Evolutionary conservation across 2,888 invertebrate genomes (phyloP).

Genomic region (Orthonychiurus folsomi): DNA sequence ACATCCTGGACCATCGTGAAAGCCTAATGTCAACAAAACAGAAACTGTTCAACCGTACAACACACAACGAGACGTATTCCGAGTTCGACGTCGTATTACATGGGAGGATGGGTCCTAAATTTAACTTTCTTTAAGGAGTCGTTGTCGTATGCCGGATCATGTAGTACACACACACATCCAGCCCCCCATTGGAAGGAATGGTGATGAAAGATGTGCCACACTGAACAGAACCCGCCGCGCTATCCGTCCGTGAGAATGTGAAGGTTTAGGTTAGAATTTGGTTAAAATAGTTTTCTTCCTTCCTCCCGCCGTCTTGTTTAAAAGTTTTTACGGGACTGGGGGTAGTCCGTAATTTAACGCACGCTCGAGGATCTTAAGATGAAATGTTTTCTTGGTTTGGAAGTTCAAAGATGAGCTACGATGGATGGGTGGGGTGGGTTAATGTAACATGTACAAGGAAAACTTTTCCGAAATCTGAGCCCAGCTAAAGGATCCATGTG

Average conservation of each 20-base stretch:
- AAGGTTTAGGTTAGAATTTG: background rate
- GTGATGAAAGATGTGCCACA: background rate
- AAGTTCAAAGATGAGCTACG: background rate
- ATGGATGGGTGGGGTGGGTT: background rate
- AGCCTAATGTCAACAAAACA: background rate
- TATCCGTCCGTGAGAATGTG: background rate
- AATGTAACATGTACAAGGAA: background rate
- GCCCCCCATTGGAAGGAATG: too few species aligned
- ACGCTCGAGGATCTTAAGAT: too few species aligned
- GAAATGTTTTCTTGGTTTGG: background rate
- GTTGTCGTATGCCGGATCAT: background rate
- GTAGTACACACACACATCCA: too few species aligned
- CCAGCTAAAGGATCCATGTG: background rate
- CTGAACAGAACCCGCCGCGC: too few species aligned
- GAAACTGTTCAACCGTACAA: too few species aligned
- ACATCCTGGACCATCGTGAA: background rate
- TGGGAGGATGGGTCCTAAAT: background rate
- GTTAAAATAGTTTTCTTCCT: background rate
- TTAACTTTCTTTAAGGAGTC: background rate
- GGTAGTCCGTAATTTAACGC: too few species aligned
- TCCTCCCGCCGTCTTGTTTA: too few species aligned
- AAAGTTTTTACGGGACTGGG: too few species aligned
- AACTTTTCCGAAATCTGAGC: background rate
- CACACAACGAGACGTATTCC: too few species aligned
- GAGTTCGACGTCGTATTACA: too few species aligned